Base-by-base conservation (phyloP, 2,797 vertebrate genomes). In the Macrochelys suwanniensis region DNA sequence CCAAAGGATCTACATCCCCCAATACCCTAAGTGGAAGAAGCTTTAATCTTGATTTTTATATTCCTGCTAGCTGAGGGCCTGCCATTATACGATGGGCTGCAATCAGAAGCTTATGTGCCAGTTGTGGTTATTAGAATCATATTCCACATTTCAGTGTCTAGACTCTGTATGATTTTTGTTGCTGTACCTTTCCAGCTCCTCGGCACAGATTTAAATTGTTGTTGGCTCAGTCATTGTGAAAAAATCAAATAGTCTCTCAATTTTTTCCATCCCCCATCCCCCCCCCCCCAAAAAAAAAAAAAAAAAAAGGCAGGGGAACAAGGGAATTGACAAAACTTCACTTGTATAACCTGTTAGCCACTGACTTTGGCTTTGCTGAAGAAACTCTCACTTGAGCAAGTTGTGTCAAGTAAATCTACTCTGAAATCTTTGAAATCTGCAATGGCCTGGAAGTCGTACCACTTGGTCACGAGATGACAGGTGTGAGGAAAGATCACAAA, bases 121-220 rank as follows among this genome's bases (percentile, higher is more conserved):
- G 93, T 85, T 97, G 96, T 95, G 95, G 96, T 96, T 96, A 59
- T 94, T 96, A 94, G 96, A 97, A 96, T 96, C 94, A 89, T 94
- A 95, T 96, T 97, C 96, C 96, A 96, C 94, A 95, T 97, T 96
- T 87, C 94, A 95, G 91, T 97, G 97, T 96, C 96, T 97, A 96
- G 97, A 97, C 96, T 95, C 79, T 0, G 96, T 97, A 96, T 95
- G 88, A 90, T 96, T 96, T 85, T 93, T 97, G 68, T 87, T 96
- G 96, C 93, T 95, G 94, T 94, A 96, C 96, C 95, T 97, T 95
- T 97, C 96, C 96, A 95, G 93, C 96, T 50, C 94, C 94, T 28
- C 4, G 51, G 96, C 85, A 11, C 94, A 93, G 71, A 78, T 96
- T 96, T 94, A 93, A 94, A 96, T 97, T 97, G 85, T 81, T 97